These are phyloP conservation scores for Pocillopora meandrina DNA, from an alignment of 92 coral and sea anemone genomes.

Conservation along the genomic window DNA sequence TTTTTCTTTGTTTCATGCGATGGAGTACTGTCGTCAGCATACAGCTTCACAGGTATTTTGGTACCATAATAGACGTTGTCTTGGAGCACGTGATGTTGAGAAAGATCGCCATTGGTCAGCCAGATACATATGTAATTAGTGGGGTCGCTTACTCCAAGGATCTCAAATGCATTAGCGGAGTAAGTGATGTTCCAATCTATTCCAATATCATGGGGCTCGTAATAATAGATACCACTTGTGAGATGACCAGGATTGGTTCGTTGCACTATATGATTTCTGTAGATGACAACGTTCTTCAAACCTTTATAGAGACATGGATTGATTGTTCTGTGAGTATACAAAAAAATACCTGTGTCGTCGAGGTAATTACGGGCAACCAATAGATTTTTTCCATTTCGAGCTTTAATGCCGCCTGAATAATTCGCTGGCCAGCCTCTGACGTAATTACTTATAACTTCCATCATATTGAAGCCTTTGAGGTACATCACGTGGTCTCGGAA, in stretches of 20 bases:
- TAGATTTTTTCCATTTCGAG: conserved; percentile 43
- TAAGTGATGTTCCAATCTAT: conserved; percentile 45
- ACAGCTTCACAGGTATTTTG: conserved; percentile 22
- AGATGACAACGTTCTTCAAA: conserved; percentile 45
- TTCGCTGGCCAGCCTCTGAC: conserved; percentile 59
- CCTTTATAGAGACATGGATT: conserved; percentile 30
- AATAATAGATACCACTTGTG: conserved; percentile 41
- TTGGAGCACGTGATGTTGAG: conserved; percentile 55
- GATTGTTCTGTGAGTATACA: conserved; percentile 25
- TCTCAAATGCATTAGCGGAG: conserved; percentile 50
- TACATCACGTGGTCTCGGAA: conserved; percentile 60
- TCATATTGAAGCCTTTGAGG: conserved; percentile 52
- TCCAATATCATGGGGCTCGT: conserved; percentile 44
- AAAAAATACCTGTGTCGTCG: conserved; percentile 50
- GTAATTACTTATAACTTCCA: conserved; percentile 40
- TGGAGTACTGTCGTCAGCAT: conserved; percentile 16
- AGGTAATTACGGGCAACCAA: conserved; percentile 52
- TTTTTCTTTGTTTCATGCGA: not conserved
- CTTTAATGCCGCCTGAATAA: conserved; percentile 50
- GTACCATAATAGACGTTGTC: conserved; percentile 58
- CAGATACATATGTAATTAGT: conserved; percentile 30
- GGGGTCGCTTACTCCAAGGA: conserved; percentile 25
- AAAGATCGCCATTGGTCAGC: too few species aligned
- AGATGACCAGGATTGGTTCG: conserved; percentile 18
- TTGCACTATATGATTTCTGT: conserved; percentile 50